Evolutionary conservation across 2,113 vertebrate genomes (phyloP), one percentile per base, ranked within the genome.

Genomic region (Dasyornis broadbenti): DNA sequence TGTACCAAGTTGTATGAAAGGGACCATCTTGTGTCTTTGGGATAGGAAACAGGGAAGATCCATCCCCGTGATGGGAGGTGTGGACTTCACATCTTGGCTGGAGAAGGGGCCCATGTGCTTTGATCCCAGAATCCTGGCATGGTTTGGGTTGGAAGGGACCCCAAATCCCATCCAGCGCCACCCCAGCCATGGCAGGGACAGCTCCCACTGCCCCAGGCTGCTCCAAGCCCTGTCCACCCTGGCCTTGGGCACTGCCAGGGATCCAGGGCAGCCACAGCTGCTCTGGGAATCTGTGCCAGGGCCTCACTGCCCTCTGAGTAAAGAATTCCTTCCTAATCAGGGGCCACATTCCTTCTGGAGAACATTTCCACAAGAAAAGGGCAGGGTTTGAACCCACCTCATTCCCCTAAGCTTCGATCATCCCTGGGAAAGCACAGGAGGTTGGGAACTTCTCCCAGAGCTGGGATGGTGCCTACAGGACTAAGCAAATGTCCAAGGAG

Each of bases 221-320:
- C 18, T 65, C 50, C 84, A 0, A 52, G 27, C 7, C 12, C 33
- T 2, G 0, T n/a, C 39, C 66, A 72, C 0, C 22, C 68, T 45
- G 59, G 33, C 15, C 44, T 37, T 3, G 44, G 52, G 0, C 33
- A 24, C 33, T 73, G 0, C 44, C 86, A 89, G 44, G 44, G 44
- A 50, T 65, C 13, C 72, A 59, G 76, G 33, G 27, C 66, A 57
- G 66, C 42, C 50, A 7, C 59, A 57, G 59, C 22, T 65, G 4
- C 68, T 65, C 37, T 50, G 42, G 9, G 5, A 50, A 0, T 19
- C 44, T 50, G 33, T 22, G 27, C 77, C 77, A 81, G 42, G 17
- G 8, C 23, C 37, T 66, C 1, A 6, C 6, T 44, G 37, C 7
- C 17, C 31, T 50, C 37, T 7, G 4, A 63, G 20, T 5, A 11